Evolutionary conservation across 2,797 vertebrate genomes (phyloP).

Genomic region (Enteromius radiatus): DNA sequence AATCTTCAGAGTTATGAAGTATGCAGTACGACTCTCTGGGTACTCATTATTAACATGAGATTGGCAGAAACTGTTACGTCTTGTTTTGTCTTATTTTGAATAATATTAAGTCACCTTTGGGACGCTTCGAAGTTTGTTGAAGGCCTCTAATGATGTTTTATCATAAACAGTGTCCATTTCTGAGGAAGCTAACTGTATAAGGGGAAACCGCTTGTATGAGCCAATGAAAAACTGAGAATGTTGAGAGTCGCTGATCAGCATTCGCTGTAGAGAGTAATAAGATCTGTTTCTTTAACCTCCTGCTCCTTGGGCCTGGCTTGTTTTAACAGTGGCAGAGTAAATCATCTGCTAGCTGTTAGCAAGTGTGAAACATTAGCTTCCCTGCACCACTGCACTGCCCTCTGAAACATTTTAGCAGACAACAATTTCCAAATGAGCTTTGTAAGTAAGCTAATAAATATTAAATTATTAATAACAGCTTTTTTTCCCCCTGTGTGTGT

Average conservation of each 20-base stretch:
- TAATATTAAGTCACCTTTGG: no score
- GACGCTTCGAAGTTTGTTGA: background rate
- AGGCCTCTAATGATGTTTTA: background rate
- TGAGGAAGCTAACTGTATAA: constrained; percentile 1
- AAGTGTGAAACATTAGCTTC: constrained; percentile 68
- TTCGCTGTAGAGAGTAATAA: constrained; percentile 40
- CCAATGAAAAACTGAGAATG: background rate
- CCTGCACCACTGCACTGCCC: constrained; percentile 18
- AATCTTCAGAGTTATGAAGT: no score
- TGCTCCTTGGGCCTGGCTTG: constrained; percentile 50
- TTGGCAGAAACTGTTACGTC: no score
- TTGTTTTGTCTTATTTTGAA: no score
- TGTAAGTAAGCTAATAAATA: background rate
- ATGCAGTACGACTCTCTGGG: no score
- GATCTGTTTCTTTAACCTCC: constrained; percentile 52
- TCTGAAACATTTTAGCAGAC: background rate
- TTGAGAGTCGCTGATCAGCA: constrained; percentile 24
- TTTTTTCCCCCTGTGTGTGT: constrained; percentile 41
- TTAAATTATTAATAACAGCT: background rate
- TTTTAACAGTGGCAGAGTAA: constrained; percentile 67
- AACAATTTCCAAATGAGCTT: background rate
- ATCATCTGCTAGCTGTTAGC: constrained; percentile 72
- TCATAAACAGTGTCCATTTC: constrained; percentile 9
- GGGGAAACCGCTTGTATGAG: background rate
- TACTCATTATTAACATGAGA: no score